Base-by-base conservation (phyloP, 1,140 invertebrate species). In the Drosophila orosa region DNA sequence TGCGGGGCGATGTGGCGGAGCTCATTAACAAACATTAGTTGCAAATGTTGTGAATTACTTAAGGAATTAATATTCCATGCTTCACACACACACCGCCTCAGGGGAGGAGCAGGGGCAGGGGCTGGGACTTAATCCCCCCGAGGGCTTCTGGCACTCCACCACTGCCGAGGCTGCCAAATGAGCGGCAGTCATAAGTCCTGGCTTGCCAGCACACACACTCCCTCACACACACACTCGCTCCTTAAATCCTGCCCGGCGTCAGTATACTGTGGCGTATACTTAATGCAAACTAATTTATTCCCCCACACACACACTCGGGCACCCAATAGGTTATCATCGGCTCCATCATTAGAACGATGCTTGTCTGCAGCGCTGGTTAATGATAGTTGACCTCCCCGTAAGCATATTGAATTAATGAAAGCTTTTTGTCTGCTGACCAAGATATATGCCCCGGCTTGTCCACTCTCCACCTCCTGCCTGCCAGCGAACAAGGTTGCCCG, bases 21-120 rank as follows among this genome's bases (percentile, higher is more conserved):
- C 84, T 89, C 84, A 89, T 89, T 89, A 89, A 89, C 85, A 89
- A 89, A 89, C 84, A 90, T 89, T 89, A 89, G 84, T 89, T 80
- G 86, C 85, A 89, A 89, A 89, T 89, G 84, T 80, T 89, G 84
- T 89, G 84, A 89, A 89, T 89, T 89, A 89, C 84, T 89, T 89
- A 84, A 80, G 80, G 80, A 90, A 89, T 89, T 89, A 89, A 89
- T 89, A 89, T 89, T 89, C 84, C 62, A 80, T 80, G 84, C 77
- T 68, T 79, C 62, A 79, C 83, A 87, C 83, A 47, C 52, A 27
- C 24, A 42, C 35, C 2, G 29, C 31, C 42, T 13, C 40, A 37
- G 12, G 22, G 22, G 60, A 39, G 60, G 17, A 3, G n/a, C 15
- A 17, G 10, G 25, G 12, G 12, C n/a, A 9, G 57, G 44, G 47